A percentile compares a stretch with the other conserved stretches of the same genome.
Conservation (phyloP, 2,888 invertebrate genomes). For the Resseliella maxima region DNA sequence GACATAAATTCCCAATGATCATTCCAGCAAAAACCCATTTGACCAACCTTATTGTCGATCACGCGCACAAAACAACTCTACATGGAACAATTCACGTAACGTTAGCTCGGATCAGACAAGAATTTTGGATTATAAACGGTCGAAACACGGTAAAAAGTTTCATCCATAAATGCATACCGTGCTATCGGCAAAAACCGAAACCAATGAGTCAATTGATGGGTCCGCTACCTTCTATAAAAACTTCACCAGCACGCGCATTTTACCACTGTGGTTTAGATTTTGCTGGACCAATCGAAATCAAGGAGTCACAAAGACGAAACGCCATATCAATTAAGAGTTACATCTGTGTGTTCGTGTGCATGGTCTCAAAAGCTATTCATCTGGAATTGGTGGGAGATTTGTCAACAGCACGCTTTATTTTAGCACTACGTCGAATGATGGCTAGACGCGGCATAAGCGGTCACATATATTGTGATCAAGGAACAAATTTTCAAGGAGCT, state of each 20-base stretch:
- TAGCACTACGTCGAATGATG: no score
- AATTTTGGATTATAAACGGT: not conserved
- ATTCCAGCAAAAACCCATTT: not conserved
- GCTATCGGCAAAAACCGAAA: conserved; percentile 56
- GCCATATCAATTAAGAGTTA: conserved; percentile 58
- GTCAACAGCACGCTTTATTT: no score
- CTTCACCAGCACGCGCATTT: conserved; percentile 59
- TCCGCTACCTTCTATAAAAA: conserved; percentile 59
- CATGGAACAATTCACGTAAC: not conserved
- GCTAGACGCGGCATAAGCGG: no score
- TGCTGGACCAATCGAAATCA: conserved; percentile 59
- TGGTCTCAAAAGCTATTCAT: no score
- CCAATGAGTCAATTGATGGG: conserved; percentile 60
- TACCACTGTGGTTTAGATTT: conserved; percentile 59
- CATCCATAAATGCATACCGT: conserved; percentile 57
- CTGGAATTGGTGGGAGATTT: no score
- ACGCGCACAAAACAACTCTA: not conserved
- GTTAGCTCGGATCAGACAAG: not conserved
- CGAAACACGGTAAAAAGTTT: not conserved
- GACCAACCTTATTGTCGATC: not conserved
- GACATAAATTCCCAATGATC: not conserved
- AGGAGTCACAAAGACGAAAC: not conserved
- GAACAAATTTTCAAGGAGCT: no score
- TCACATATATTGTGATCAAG: no score
- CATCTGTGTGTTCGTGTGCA: conserved; percentile 61